A percentile compares a stretch with the other conserved stretches of the same genome.
phyloP scores from a whole-genome alignment of 2,113 vertebrate species.

The Brachypodius melanocephalos region DNA sequence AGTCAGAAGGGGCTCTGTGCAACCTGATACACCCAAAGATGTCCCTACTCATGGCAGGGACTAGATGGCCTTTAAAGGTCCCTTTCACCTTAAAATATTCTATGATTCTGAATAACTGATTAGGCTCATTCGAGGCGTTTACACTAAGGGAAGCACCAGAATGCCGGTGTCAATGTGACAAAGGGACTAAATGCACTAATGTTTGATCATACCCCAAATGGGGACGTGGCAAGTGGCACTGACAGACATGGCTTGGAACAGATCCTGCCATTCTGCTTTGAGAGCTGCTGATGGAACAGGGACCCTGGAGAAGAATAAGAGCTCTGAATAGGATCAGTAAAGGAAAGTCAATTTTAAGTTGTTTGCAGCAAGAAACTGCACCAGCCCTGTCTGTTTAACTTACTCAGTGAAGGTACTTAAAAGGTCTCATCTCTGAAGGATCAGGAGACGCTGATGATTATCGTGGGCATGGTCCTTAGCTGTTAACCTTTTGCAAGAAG shows the following conservation, averaged over 20 bases:
- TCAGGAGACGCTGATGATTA: not conserved
- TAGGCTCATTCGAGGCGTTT: not conserved
- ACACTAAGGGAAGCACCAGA: not conserved
- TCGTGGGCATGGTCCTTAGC: not conserved
- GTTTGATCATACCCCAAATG: not conserved
- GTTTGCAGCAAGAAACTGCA: not conserved
- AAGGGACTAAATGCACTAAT: not conserved
- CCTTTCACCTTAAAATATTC: not conserved
- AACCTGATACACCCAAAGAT: not conserved
- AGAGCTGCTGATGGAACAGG: not conserved
- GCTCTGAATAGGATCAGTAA: not conserved
- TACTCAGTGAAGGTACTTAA: not conserved
- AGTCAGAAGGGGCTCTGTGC: not conserved
- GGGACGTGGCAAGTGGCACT: not conserved
- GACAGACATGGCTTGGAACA: not conserved
- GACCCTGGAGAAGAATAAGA: not conserved
- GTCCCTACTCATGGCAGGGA: not conserved
- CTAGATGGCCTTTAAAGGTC: not conserved
- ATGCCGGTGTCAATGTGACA: not conserved
- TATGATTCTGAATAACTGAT: not conserved
- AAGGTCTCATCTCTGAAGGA: not conserved
- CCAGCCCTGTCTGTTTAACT: not conserved
- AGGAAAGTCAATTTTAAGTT: not conserved
- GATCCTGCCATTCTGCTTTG: not conserved
- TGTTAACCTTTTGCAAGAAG: not conserved